Conservation (phyloP, 2,888 invertebrate genomes). For the Aspidiotus destructor region DNA sequence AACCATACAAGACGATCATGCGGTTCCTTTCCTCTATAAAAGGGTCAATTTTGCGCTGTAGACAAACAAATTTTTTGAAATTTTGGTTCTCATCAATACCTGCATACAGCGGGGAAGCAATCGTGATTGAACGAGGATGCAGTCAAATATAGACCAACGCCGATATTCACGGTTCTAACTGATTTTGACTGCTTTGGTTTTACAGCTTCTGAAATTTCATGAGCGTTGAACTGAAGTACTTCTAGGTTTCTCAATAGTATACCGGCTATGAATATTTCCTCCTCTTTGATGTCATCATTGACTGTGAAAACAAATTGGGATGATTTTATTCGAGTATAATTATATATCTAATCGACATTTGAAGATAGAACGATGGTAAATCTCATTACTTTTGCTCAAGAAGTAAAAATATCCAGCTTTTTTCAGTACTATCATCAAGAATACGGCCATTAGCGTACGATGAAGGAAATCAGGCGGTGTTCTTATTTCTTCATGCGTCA, state of each 20-base stretch:
- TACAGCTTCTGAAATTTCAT: constrained; percentile 60
- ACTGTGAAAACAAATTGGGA: background rate
- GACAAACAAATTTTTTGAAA: too few relatives aligned
- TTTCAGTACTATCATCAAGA: constrained; percentile 61
- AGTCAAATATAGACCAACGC: constrained; percentile 64
- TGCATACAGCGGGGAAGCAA: constrained; percentile 66
- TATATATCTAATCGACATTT: background rate
- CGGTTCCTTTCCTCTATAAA: too few relatives aligned
- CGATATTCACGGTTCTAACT: constrained; percentile 51
- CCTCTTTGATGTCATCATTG: background rate
- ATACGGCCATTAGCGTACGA: constrained; percentile 65
- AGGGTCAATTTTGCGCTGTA: too few relatives aligned
- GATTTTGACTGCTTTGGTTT: constrained; percentile 40
- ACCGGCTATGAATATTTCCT: constrained; percentile 49
- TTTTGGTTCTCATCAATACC: constrained; percentile 44
- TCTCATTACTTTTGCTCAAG: background rate
- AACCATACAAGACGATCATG: too few relatives aligned
- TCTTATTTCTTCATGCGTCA: constrained; percentile 54
- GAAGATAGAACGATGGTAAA: background rate
- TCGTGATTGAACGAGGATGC: constrained; percentile 75
- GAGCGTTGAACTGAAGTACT: constrained; percentile 74
- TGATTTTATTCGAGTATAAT: background rate
- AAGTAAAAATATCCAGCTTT: constrained; percentile 53
- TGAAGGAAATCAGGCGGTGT: constrained; percentile 60
- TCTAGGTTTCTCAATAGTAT: constrained; percentile 61